These are phyloP conservation scores for Drosophila pectinifera DNA, from an alignment of 1,140 invertebrate species.

Conservation along the genomic window DNA sequence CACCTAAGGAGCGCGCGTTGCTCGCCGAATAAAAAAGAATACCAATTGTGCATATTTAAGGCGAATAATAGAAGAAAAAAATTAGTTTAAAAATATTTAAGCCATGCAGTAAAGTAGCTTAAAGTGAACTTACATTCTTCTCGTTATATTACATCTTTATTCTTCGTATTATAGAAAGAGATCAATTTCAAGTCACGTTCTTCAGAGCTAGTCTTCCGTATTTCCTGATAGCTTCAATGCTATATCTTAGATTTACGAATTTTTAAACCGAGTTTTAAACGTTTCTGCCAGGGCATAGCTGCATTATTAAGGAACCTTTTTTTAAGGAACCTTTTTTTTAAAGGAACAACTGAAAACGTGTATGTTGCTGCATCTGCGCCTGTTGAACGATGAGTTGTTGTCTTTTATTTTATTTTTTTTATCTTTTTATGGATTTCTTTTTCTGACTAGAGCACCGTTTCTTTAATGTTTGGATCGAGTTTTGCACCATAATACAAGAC, in stretches of 20 bases:
- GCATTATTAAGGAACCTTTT: neutral
- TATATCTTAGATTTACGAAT: no score
- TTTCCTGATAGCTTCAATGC: no score
- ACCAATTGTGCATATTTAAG: no score
- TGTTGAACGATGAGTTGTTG: constrained; percentile 21
- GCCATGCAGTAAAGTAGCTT: neutral
- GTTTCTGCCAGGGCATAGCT: neutral
- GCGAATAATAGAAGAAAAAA: neutral
- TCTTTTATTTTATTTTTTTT: constrained; percentile 8
- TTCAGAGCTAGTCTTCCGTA: no score
- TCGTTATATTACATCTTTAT: neutral
- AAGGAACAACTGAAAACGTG: constrained; percentile 3
- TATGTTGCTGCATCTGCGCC: constrained; percentile 29
- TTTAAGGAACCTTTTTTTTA: no score
- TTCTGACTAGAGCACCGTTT: constrained; percentile 35
- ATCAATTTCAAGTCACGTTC: no score
- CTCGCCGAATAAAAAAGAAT: no score
- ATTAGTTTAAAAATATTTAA: neutral
- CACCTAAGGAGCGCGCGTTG: no score
- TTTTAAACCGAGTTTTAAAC: neutral
- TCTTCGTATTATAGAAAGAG: no score
- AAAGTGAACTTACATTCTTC: neutral
- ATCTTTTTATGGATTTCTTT: constrained; percentile 7
- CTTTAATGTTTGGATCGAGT: constrained; percentile 33
- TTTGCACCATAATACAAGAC: constrained; percentile 36